These are phyloP conservation scores for Drosophila carrolli DNA, from an alignment of 1,140 invertebrate genomes.

Conservation along the genomic window DNA sequence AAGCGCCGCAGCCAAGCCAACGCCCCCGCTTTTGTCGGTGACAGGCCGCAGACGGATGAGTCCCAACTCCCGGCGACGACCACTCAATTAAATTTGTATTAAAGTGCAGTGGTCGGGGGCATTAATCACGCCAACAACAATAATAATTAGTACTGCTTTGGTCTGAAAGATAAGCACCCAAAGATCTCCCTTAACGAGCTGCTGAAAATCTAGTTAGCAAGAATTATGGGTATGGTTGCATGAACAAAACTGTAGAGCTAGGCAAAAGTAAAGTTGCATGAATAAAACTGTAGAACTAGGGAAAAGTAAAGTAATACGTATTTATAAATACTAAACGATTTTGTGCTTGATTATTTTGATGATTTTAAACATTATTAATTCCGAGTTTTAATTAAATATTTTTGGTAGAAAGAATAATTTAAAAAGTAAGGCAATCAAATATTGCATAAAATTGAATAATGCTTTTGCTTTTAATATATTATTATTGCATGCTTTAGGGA, in stretches of 20 bases:
- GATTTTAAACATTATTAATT: no score
- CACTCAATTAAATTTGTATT: conserved; percentile 80
- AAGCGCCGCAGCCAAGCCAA: conserved; percentile 31
- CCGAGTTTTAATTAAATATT: no score
- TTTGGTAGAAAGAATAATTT: no score
- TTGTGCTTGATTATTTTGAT: no score
- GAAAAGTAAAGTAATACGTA: no score
- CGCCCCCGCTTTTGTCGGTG: conserved; percentile 45
- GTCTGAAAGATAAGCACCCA: neutral
- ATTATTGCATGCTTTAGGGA: no score
- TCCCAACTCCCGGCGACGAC: conserved; percentile 39
- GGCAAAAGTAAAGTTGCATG: no score
- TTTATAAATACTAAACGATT: no score
- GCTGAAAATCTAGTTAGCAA: conserved; percentile 8
- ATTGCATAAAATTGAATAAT: no score
- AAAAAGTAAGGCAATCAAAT: no score
- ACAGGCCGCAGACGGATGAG: conserved; percentile 54
- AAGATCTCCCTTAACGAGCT: conserved; percentile 9
- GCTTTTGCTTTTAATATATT: no score
- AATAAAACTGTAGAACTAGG: neutral
- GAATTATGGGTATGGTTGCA: neutral
- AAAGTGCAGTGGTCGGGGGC: conserved; percentile 35
- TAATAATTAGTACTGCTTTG: conserved; percentile 39
- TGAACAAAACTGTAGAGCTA: neutral
- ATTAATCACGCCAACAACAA: conserved; percentile 45